phyloP scores from a whole-genome alignment of 2,888 invertebrate species.

The Epinotia brunnichana region DNA sequence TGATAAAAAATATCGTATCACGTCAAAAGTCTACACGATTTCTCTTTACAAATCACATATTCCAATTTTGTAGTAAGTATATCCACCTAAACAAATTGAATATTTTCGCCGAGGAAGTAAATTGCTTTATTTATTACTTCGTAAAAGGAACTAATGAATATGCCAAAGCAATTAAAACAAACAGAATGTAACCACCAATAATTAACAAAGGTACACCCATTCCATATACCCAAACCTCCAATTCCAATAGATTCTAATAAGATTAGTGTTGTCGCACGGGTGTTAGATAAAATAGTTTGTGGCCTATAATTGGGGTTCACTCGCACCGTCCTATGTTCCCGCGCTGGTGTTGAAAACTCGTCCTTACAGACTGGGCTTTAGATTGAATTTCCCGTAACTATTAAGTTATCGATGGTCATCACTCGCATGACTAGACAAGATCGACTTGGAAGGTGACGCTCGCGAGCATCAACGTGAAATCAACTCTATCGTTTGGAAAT shows the following conservation, averaged over 20 bases:
- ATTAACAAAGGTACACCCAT: constrained; percentile 46
- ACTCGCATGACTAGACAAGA: constrained; percentile 83
- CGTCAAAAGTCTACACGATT: not conserved
- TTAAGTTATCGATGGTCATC: constrained; percentile 71
- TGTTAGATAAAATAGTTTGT: constrained; percentile 83
- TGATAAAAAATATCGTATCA: not conserved
- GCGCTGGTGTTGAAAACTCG: constrained; percentile 50
- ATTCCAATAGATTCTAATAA: constrained; percentile 82
- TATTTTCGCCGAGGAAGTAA: not conserved
- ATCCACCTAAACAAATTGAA: not conserved
- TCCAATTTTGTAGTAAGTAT: not conserved
- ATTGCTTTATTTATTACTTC: constrained; percentile 5
- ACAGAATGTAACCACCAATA: constrained; percentile 38
- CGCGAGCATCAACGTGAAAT: constrained; percentile 36
- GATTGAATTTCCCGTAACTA: constrained; percentile 54
- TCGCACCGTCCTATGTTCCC: constrained; percentile 55
- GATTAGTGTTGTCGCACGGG: constrained; percentile 82
- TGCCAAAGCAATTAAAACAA: constrained; percentile 36
- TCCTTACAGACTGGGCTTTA: constrained; percentile 53
- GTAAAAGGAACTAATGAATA: constrained; percentile 17
- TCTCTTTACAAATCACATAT: not conserved
- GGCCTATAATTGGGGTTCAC: constrained; percentile 81
- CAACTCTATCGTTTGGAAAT: constrained; percentile 44
- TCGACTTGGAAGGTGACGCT: constrained; percentile 75
- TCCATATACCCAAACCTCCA: constrained; percentile 64